Conservation (phyloP, 1,140 invertebrate genomes). For the Lepidurus couesii region DNA sequence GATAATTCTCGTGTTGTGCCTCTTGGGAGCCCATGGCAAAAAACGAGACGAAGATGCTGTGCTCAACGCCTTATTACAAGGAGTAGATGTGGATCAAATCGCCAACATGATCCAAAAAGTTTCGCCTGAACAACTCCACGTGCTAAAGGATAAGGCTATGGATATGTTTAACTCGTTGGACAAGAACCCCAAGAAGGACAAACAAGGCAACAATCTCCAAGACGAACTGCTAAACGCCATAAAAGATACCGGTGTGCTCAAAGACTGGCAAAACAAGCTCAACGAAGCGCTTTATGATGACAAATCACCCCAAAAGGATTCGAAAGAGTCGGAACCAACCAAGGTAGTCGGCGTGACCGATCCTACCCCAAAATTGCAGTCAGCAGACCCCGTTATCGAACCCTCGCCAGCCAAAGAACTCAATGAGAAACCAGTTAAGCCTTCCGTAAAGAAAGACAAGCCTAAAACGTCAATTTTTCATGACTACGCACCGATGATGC, state of each 20-base stretch:
- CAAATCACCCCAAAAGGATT: constrained; percentile 23
- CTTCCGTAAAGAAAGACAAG: constrained; percentile 28
- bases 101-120: background rate
- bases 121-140: background rate
- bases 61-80: background rate
- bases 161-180: background rate
- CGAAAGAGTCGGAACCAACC: constrained; percentile 20
- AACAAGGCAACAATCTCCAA: background rate
- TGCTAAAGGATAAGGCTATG: background rate
- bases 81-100: background rate
- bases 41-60: background rate
- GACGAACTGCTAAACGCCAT: constrained; percentile 27
- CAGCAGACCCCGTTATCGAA: background rate
- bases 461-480: background rate
- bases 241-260: constrained; percentile 29
- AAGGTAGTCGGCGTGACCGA: background rate
- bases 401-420: background rate
- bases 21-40: background rate
- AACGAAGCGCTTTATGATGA: constrained; percentile 27
- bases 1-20: background rate
- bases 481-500: background rate
- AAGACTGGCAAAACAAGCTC: constrained; percentile 32
- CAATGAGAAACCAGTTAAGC: background rate
- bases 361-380: background rate
- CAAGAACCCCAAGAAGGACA: background rate